These are phyloP conservation scores for Epinephelus coioides DNA, from an alignment of 2,797 vertebrate genomes.

Conservation along the genomic window DNA sequence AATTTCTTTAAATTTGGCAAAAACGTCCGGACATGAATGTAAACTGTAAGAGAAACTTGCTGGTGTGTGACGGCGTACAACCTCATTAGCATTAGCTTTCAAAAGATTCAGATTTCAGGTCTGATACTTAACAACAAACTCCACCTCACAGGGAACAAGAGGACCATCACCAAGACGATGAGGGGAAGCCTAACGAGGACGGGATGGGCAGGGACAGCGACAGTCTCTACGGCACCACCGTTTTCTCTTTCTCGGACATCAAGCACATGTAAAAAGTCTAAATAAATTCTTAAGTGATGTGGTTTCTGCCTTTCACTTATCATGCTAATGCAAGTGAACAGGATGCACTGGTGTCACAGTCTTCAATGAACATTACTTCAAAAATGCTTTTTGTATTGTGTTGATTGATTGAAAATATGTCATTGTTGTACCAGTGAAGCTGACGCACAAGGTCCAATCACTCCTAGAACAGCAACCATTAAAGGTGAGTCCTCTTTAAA, in stretches of 20 bases:
- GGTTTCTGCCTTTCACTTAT: neutral
- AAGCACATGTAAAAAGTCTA: slow-evolving; percentile 80
- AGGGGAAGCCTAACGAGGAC: slow-evolving; percentile 53
- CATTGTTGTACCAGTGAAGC: slow-evolving; percentile 63
- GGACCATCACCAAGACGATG: slow-evolving; percentile 63
- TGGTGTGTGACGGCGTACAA: no score
- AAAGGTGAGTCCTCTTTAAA: slow-evolving; percentile 55
- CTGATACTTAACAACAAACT: neutral
- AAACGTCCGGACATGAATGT: no score
- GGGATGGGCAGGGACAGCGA: slow-evolving; percentile 71
- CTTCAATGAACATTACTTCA: neutral
- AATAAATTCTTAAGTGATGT: neutral
- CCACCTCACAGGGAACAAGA: slow-evolving; percentile 61
- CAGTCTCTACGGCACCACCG: slow-evolving; percentile 82
- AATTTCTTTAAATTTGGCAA: no score
- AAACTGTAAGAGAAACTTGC: no score
- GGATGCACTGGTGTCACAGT: neutral
- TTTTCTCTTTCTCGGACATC: slow-evolving; percentile 87
- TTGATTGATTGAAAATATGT: slow-evolving; percentile 17
- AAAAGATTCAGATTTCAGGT: neutral
- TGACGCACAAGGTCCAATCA: slow-evolving; percentile 33
- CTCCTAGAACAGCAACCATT: slow-evolving; percentile 37
- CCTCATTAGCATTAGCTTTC: neutral
- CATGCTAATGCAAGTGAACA: neutral
- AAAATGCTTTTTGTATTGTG: neutral